phyloP scores from a whole-genome alignment of 2,888 invertebrate genomes.

The Sylvicola cinctus region DNA sequence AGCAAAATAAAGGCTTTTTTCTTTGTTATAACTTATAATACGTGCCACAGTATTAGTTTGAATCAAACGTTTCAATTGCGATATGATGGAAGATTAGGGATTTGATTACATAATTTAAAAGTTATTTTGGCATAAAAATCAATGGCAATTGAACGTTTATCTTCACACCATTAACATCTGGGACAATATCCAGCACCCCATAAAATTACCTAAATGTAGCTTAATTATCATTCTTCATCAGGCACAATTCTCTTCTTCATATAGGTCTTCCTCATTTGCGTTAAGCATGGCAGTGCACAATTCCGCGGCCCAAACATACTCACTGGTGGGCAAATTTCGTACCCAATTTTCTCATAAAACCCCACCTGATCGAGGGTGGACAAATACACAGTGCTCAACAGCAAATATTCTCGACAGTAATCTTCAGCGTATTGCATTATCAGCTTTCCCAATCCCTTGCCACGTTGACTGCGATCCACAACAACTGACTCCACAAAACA shows the following conservation, averaged over 20 bases:
- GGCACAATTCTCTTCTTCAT: constrained; percentile 21
- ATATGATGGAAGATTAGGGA: too few species aligned
- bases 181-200: too few species aligned
- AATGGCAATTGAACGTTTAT: too few species aligned
- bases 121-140: too few species aligned
- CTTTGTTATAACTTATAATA: too few species aligned
- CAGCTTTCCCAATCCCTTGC: constrained; percentile 54
- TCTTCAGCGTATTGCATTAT: constrained; percentile 55
- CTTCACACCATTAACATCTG: too few species aligned
- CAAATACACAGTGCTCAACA: constrained; percentile 41
- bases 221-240: too few species aligned
- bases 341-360: constrained; percentile 57
- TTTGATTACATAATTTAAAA: too few species aligned
- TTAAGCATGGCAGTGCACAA: constrained; percentile 22
- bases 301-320: constrained; percentile 40
- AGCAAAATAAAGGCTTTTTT: too few species aligned
- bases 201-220: too few species aligned
- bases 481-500: constrained; percentile 71
- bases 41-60: too few species aligned
- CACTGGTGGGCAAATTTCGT: constrained; percentile 42
- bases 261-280: constrained; percentile 23
- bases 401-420: constrained; percentile 40
- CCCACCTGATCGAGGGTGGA: constrained; percentile 53
- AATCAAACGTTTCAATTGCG: too few species aligned
- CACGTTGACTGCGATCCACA: constrained; percentile 45